Evolutionary conservation across 2,888 invertebrate species (phyloP), one percentile per base, ranked within the genome.

Genomic region (Netelia fuscicornis): DNA sequence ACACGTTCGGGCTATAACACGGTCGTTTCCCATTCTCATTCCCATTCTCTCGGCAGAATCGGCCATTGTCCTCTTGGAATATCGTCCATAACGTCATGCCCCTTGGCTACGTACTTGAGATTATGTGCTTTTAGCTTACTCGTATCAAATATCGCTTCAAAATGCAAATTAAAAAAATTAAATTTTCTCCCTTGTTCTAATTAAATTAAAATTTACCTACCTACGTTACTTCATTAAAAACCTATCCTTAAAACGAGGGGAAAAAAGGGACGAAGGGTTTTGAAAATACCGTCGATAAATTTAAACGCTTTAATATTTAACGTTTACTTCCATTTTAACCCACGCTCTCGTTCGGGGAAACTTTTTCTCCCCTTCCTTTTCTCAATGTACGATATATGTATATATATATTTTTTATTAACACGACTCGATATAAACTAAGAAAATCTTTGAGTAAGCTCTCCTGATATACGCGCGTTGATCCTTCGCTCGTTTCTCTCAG

Each of bases 1-100:
- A 68, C 65, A 64, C 68, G 74, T 83, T 56, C 52, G 56, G 74
- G 62, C 13, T 78, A 62, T 78, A 79, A 83, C 83, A 70, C 54
- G 56, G 83, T 83, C 54, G 62, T 67, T 72, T 60, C 72, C 60
- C 78, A 11, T 74, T 74, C 11, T 62, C 62, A 52, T 60, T 62
- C 42, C 56, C 20, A 52, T 78, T 54, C 67, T 30, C 67, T 37
- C 64, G 54, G 52, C 60, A 60, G 23, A 52, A 62, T 74, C 58
- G 74, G 68, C 62, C 78, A 83, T 78, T 78, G 78, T 79, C 74
- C 78, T 79, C 56, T 56, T 25, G 54, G 58, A 62, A 67, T 25
- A 48, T 58, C 25, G 77, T 67, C 37, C 13, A 76, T 56, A 52
- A n/a, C 64, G 48, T 52, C 52, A 48, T 48, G 10, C 13, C 2